Percentiles rank a stretch among this genome's conserved stretches.
Conservation (phyloP, 2,113 vertebrate species). For the Thryonomys swinderianus region DNA sequence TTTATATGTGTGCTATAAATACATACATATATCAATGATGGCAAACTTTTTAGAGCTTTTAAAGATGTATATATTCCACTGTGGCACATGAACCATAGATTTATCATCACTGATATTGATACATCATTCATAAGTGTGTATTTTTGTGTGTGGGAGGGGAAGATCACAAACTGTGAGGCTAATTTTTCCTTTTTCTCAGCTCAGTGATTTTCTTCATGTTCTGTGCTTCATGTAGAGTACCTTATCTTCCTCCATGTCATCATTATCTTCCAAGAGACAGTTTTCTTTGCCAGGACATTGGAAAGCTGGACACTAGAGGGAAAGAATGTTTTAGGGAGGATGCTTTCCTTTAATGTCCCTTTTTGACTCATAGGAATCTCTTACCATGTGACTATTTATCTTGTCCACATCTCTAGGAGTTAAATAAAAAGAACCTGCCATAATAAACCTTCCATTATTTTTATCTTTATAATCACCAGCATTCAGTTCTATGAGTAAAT, state of each 20-base stretch:
- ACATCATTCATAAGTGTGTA: background rate
- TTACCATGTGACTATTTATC: background rate
- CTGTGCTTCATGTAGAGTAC: background rate
- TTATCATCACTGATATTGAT: background rate
- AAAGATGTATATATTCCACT: background rate
- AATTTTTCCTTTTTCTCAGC: background rate
- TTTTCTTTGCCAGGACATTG: background rate
- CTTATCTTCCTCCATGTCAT: background rate
- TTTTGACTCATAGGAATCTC: background rate
- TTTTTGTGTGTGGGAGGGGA: background rate
- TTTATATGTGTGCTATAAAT: background rate
- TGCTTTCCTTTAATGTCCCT: background rate
- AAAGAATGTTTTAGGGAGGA: background rate
- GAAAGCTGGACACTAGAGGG: background rate
- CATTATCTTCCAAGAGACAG: background rate
- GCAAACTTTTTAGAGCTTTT: background rate
- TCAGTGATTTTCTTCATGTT: background rate
- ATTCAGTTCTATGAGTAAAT: background rate
- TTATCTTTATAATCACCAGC: constrained; percentile 15
- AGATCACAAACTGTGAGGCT: background rate
- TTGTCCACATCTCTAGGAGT: constrained; percentile 17
- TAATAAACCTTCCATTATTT: background rate
- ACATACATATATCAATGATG: background rate
- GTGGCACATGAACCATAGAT: background rate
- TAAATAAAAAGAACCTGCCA: constrained; percentile 33